Base-by-base conservation (phyloP, 2,797 vertebrate species). In the Pipistrellus kuhlii region DNA sequence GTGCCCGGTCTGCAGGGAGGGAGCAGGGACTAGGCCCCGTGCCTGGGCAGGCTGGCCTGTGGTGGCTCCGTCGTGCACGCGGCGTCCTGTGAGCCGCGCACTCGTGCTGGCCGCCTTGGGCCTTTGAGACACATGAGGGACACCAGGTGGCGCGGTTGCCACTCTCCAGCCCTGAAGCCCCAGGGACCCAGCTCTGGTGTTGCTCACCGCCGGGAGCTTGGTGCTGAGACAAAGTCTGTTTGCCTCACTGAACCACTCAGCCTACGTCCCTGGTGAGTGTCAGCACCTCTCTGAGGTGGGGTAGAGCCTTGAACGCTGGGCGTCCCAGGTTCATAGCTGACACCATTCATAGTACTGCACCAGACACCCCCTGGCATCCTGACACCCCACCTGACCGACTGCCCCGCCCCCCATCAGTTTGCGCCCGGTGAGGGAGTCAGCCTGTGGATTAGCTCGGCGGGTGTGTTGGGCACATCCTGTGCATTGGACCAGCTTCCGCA, bases 71-170 rank as follows among this genome's bases (percentile, higher is more conserved):
- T 3, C 0, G 1, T 76, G 32, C 17, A 4, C 0, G 7, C 17
- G 83, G 59, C 48, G 8, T 55, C 38, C 59, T 15, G 11, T 10
- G 14, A 27, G 6, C 15, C 38, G 4, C 15, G 1, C n/a, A 1
- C 46, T 44, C 4, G 1, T 0, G 0, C 69, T 44, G 25, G 25
- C 62, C 9, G 3, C 2, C 8, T 3, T 14, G 53, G 41, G 41
- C 27, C 53, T 64, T 35, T 20, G 14, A 55, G 44, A 23, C 4
- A 0, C 18, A 3, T 27, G 23, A 64, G n/a, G 38, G 38, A 51
- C 8, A 0, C 6, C 5, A 53, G 10, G 18, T 35, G 44, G 12
- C 5, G 0, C 13, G 13, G 23, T 77, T 30, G 59, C 1, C 0
- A 3, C 55, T 17, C 15, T 73, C 48, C 8, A 1, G 32, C 83